A percentile compares a stretch with the other conserved stretches of the same genome.
Conservation (phyloP, 2,888 invertebrate species). For the Coenonympha glycerion region DNA sequence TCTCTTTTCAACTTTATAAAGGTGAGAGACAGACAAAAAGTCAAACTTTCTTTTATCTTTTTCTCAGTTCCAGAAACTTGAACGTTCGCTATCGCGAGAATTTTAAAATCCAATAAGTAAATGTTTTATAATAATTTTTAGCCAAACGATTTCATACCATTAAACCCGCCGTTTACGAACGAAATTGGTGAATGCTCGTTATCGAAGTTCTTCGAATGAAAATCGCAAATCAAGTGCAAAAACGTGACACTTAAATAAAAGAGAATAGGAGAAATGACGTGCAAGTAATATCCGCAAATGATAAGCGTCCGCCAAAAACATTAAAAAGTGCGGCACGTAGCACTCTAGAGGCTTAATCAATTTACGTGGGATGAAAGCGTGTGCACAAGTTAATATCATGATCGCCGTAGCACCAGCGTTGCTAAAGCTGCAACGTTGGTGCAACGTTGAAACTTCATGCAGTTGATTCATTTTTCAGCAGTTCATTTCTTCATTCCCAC, state of each 20-base stretch:
- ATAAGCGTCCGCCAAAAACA: conserved; percentile 24
- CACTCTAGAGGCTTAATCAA: conserved; percentile 24
- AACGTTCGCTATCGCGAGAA: conserved; percentile 5
- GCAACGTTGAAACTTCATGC: conserved; percentile 7
- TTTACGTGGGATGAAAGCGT: conserved; percentile 23
- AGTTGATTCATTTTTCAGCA: conserved; percentile 4
- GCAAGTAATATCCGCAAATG: conserved; percentile 27
- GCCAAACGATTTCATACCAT: conserved; percentile 2
- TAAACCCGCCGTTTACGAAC: conserved; percentile 5
- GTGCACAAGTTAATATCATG: conserved; percentile 20
- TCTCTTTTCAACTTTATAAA: conserved; percentile 18
- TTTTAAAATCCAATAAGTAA: conserved; percentile 5
- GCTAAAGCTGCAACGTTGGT: background rate
- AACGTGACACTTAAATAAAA: conserved; percentile 21
- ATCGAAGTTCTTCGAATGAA: conserved; percentile 12
- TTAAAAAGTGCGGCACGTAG: conserved; percentile 26
- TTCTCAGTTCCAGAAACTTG: conserved; percentile 13
- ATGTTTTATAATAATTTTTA: conserved; percentile 9
- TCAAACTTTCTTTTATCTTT: conserved; percentile 10
- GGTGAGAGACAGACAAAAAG: conserved; percentile 17
- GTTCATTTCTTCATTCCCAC: no score
- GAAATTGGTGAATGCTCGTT: conserved; percentile 16
- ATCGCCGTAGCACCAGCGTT: conserved; percentile 2
- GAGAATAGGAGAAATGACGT: conserved; percentile 22
- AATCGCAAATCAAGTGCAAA: conserved; percentile 18